A percentile compares a stretch with the other conserved stretches of the same genome.
phyloP scores from a whole-genome alignment of 2,797 vertebrate genomes.

The Merluccius polli region DNA sequence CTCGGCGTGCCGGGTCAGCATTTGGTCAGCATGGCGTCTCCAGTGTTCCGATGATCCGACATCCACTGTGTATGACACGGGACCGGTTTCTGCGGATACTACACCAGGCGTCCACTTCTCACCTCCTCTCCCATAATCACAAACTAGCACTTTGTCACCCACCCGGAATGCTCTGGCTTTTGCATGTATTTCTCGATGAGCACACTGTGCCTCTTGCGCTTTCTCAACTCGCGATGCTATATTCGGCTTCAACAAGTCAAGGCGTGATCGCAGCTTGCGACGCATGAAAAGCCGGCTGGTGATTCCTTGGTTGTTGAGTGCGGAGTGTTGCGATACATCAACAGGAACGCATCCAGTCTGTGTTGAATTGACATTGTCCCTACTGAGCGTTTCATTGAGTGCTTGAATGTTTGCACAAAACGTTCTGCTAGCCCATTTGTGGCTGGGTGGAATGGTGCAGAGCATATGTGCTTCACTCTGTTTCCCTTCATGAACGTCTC shows the following conservation, averaged over 20 bases:
- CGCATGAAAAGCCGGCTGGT: not conserved
- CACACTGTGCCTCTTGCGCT: not conserved
- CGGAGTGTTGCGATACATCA: not conserved
- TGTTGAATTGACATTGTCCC: not conserved
- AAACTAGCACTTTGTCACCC: not conserved
- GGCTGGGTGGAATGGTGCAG: too few species aligned
- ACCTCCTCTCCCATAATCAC: not conserved
- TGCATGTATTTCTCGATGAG: not conserved
- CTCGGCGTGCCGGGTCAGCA: too few species aligned
- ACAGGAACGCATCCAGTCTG: not conserved
- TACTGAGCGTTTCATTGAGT: not conserved
- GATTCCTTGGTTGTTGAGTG: not conserved
- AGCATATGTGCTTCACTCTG: too few species aligned
- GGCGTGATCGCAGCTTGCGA: not conserved
- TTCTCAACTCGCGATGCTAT: not conserved
- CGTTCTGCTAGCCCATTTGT: too few species aligned
- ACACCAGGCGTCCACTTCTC: not conserved
- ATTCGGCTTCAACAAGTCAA: not conserved
- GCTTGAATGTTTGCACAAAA: constrained; percentile 1
- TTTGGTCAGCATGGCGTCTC: too few species aligned
- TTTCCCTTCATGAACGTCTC: too few species aligned
- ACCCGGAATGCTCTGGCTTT: not conserved
- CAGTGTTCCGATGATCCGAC: too few species aligned
- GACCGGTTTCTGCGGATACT: not conserved
- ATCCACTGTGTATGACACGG: too few species aligned